Percentiles rank a stretch among this genome's conserved stretches.
phyloP scores from a whole-genome alignment of 2,113 vertebrate species.

The Seriola rivoliana region DNA sequence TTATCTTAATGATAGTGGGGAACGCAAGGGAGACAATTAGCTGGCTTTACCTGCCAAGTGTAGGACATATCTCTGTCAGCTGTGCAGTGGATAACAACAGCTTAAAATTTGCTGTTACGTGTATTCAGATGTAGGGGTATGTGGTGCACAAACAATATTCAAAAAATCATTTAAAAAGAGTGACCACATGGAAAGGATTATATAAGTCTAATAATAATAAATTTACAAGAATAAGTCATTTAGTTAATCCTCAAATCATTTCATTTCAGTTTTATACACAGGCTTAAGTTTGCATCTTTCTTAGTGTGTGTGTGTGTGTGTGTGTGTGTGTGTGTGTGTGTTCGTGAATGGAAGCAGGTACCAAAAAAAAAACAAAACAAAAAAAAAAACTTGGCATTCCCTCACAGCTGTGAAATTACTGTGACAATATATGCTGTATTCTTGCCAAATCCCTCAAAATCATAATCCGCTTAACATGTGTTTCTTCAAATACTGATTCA shows the following conservation, averaged over 20 bases:
- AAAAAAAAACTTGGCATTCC: slow-evolving; percentile 17
- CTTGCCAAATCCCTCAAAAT: slow-evolving; percentile 30
- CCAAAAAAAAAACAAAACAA: not conserved
- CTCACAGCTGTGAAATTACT: slow-evolving; percentile 37
- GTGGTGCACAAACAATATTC: not conserved
- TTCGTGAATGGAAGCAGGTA: not conserved
- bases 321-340: not conserved
- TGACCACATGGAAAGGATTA: not conserved
- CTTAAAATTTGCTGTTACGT: not conserved
- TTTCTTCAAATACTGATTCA: slow-evolving; percentile 30
- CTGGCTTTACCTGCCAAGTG: not conserved
- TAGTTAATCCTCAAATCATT: not conserved
- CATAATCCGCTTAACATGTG: slow-evolving; percentile 18
- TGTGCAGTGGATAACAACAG: not conserved
- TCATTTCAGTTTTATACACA: slow-evolving; percentile 1
- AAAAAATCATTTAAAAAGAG: not conserved
- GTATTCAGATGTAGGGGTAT: not conserved
- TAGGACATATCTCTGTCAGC: not conserved
- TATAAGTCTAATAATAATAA: not conserved
- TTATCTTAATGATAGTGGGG: slow-evolving; percentile 10
- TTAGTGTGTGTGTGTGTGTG: not conserved
- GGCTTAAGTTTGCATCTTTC: not conserved
- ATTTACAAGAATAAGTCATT: slow-evolving; percentile 1
- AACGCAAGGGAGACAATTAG: not conserved
- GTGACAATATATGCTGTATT: slow-evolving; percentile 4